Percentiles rank a stretch among this genome's conserved stretches.
Conservation (phyloP, 2,113 vertebrate species). For the Meleagris gallopavo region DNA sequence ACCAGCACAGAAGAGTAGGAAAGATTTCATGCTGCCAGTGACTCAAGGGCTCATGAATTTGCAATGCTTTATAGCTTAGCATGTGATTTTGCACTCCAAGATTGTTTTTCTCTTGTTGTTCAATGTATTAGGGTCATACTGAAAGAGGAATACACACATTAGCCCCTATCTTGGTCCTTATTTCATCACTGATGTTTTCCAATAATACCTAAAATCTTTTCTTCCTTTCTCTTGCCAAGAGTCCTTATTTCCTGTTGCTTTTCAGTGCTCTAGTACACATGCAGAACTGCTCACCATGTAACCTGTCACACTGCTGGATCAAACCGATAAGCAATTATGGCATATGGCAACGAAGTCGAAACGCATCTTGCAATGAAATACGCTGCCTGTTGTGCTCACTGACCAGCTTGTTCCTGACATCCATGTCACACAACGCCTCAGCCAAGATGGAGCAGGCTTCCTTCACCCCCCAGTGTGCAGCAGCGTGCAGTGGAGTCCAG, state of each 20-base stretch:
- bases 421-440: constrained; percentile 93
- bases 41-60: not conserved
- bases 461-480: constrained; percentile 93
- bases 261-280: not conserved
- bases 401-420: constrained; percentile 90
- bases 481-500: constrained; percentile 94
- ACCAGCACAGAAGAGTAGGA: not conserved
- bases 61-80: not conserved
- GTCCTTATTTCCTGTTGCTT: not conserved
- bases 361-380: not conserved
- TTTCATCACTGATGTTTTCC: not conserved
- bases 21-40: not conserved
- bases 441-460: constrained; percentile 91
- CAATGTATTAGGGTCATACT: not conserved
- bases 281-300: not conserved
- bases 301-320: not conserved
- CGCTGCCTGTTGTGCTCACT: constrained; percentile 29
- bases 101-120: not conserved
- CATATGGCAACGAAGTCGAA: not conserved
- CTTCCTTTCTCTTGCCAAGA: not conserved
- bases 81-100: not conserved
- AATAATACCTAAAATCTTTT: rapidly evolving
- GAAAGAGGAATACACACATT: not conserved
- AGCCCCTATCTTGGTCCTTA: not conserved
- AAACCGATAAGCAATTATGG: not conserved